Percentiles rank a stretch among this genome's conserved stretches.
Evolutionary conservation across 2,113 vertebrate species (phyloP).

Genomic region (Taurulus bubalis): DNA sequence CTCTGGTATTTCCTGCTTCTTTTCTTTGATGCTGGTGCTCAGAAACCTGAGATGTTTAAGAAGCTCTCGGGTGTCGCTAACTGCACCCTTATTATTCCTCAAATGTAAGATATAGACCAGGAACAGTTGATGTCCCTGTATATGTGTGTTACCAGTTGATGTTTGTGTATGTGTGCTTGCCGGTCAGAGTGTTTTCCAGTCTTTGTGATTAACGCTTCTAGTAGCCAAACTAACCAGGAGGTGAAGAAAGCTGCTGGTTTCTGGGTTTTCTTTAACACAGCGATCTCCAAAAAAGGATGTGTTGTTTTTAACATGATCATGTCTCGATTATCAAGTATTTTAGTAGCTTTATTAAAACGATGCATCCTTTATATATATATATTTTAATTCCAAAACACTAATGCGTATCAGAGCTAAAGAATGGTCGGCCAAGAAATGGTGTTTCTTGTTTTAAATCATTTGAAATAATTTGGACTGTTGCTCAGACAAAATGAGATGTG

Average conservation of each 20-base stretch:
- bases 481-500: background rate
- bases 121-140: background rate
- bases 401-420: background rate
- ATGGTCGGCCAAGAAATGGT: background rate
- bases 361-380: no score
- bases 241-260: background rate
- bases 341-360: slow-evolving; percentile 6
- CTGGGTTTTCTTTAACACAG: background rate
- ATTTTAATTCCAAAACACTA: slow-evolving; percentile 30
- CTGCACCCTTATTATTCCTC: slow-evolving; percentile 20
- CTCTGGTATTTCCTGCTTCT: slow-evolving; percentile 61
- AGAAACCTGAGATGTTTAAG: slow-evolving; percentile 64
- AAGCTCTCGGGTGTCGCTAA: slow-evolving; percentile 18
- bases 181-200: background rate
- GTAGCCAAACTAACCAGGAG: slow-evolving; percentile 19
- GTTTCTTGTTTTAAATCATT: background rate
- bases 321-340: background rate
- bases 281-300: slow-evolving; percentile 2
- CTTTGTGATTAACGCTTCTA: slow-evolving; percentile 11
- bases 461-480: background rate
- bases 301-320: background rate
- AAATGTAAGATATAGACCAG: slow-evolving; percentile 18
- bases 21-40: slow-evolving; percentile 57
- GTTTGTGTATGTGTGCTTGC: background rate
- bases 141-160: background rate